A percentile compares a stretch with the other conserved stretches of the same genome.
Conservation (phyloP, 1,140 invertebrate species). For the Lysiphlebus fabarum region DNA sequence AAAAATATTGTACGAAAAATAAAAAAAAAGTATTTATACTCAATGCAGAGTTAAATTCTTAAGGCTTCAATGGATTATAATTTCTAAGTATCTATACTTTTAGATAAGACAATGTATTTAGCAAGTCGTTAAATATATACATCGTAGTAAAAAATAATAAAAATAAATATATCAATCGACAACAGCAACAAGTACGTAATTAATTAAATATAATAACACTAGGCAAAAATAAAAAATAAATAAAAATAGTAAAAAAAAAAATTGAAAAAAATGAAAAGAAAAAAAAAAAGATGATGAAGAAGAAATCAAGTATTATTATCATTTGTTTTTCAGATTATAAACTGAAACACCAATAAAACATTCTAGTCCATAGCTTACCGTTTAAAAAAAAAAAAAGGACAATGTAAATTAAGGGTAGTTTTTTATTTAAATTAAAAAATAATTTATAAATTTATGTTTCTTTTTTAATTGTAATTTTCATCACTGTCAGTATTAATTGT, state of each 20-base stretch:
- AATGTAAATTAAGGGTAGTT: too few relatives aligned
- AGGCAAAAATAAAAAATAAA: background rate
- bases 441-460: constrained; percentile 2
- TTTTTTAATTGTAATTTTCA: background rate
- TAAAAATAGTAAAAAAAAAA: background rate
- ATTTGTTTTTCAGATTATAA: too few relatives aligned
- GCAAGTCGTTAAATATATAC: constrained; percentile 22
- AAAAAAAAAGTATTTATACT: constrained; percentile 1
- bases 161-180: background rate
- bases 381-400: background rate
- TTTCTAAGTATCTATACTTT: constrained; percentile 26
- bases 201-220: background rate
- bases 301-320: too few relatives aligned
- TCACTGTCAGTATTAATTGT: constrained; percentile 4
- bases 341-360: constrained; percentile 15
- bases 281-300: background rate
- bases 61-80: constrained; percentile 23
- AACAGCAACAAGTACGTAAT: constrained; percentile 3
- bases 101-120: constrained; percentile 10
- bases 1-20: background rate
- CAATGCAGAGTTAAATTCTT: constrained; percentile 12
- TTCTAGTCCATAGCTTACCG: constrained; percentile 27
- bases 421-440: too few relatives aligned
- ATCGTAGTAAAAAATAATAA: constrained; percentile 14
- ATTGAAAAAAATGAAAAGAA: background rate